Evolutionary conservation across 2,113 vertebrate genomes (phyloP).

Genomic region (Psettodes erumei): DNA sequence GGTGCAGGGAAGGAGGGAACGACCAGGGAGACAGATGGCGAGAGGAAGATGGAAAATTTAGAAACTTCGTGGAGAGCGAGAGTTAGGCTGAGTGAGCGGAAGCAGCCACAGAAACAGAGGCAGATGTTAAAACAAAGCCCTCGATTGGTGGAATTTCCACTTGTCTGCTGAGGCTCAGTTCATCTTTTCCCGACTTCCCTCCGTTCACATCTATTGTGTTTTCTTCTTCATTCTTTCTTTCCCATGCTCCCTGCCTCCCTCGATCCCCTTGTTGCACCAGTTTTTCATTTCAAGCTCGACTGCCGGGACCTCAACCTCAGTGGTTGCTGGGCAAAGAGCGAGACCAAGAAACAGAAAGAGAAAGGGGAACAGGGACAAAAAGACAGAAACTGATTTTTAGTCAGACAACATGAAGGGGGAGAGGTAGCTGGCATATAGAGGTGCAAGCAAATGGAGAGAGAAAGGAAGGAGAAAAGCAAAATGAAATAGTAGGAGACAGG

Average conservation of each 20-base stretch:
- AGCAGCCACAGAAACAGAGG: slow-evolving; percentile 36
- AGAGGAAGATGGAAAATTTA: slow-evolving; percentile 22
- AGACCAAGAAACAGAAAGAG: slow-evolving; percentile 32
- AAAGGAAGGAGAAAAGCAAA: neutral
- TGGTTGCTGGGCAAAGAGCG: slow-evolving; percentile 45
- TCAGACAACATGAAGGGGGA: neutral
- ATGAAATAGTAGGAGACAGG: neutral
- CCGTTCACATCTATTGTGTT: slow-evolving; percentile 38
- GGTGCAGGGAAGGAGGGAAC: slow-evolving; percentile 26
- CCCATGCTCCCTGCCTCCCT: slow-evolving; percentile 23
- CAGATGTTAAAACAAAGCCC: slow-evolving; percentile 33
- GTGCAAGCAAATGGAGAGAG: slow-evolving; percentile 17
- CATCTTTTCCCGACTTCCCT: slow-evolving; percentile 32
- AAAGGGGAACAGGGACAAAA: slow-evolving; percentile 7
- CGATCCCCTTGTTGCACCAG: slow-evolving; percentile 48
- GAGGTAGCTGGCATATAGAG: neutral
- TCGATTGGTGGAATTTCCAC: slow-evolving; percentile 29
- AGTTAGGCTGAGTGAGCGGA: slow-evolving; percentile 38
- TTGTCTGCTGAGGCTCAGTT: slow-evolving; percentile 25
- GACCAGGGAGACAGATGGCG: slow-evolving; percentile 51
- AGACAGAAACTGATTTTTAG: slow-evolving; percentile 12
- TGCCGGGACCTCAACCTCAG: slow-evolving; percentile 57
- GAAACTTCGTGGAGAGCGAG: slow-evolving; percentile 12
- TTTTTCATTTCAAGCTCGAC: slow-evolving; percentile 78
- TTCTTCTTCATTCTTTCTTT: slow-evolving; percentile 44